A percentile compares a stretch with the other conserved stretches of the same genome.
Conservation (phyloP, 2,113 vertebrate species). For the Chinchilla lanigera region DNA sequence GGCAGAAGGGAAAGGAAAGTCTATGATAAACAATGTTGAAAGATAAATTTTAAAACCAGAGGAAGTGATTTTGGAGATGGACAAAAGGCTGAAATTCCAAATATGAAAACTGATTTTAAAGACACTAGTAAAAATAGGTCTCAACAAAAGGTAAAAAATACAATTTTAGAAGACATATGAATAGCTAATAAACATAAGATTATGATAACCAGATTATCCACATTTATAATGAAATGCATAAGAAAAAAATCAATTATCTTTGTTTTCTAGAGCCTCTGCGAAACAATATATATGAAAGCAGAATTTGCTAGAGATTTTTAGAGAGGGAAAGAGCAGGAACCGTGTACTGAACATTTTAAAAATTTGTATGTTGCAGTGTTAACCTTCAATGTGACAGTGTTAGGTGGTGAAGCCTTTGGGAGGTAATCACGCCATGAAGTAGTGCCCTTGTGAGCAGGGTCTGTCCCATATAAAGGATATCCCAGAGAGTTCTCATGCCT, state of each 20-base stretch:
- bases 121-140: not conserved
- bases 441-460: not conserved
- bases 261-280: not conserved
- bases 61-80: not conserved
- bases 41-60: constrained; percentile 45
- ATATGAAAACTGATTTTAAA: constrained; percentile 23
- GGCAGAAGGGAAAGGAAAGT: constrained; percentile 34
- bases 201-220: not conserved
- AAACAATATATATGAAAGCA: not conserved
- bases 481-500: not conserved
- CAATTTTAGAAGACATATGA: constrained; percentile 9
- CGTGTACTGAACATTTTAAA: not conserved
- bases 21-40: constrained; percentile 3
- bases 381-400: not conserved
- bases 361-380: not conserved
- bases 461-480: not conserved
- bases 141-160: not conserved
- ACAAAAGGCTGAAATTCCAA: not conserved
- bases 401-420: not conserved
- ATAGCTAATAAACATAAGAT: constrained; percentile 9
- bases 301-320: not conserved
- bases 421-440: too few relatives aligned
- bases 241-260: not conserved
- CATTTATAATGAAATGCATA: constrained; percentile 23
- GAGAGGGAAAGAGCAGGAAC: not conserved